These are phyloP conservation scores for Aphidius gifuensis DNA, from an alignment of 1,140 invertebrate genomes.

Conservation along the genomic window DNA sequence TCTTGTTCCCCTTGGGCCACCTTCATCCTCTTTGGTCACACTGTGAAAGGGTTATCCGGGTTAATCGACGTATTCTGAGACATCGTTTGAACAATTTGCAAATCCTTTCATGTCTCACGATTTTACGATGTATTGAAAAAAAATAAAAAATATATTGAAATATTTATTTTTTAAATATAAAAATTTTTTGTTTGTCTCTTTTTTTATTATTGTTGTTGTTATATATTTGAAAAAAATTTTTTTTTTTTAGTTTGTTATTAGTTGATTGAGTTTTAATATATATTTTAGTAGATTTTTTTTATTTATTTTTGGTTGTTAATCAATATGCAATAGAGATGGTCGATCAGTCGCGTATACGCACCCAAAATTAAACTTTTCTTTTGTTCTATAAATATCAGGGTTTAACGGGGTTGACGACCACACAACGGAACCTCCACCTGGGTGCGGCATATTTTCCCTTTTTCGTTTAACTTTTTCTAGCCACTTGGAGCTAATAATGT, in stretches of 20 bases:
- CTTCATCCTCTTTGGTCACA: conserved; percentile 10
- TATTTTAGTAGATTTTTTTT: too few relatives aligned
- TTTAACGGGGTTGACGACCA: conserved; percentile 28
- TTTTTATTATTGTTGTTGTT: neutral
- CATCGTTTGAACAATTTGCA: conserved; percentile 24
- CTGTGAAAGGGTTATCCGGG: conserved; percentile 33
- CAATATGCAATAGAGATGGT: too few relatives aligned
- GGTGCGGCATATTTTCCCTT: conserved; percentile 19
- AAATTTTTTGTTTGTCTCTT: too few relatives aligned
- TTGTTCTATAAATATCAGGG: conserved; percentile 19
- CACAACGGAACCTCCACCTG: conserved; percentile 25
- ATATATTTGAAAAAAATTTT: too few relatives aligned
- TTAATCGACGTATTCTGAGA: conserved; percentile 35
- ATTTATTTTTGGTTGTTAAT: neutral
- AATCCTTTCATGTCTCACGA: conserved; percentile 21
- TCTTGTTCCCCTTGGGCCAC: neutral
- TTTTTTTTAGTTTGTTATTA: too few relatives aligned
- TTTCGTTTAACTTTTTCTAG: neutral
- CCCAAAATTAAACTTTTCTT: conserved; percentile 17
- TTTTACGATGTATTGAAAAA: conserved; percentile 1
- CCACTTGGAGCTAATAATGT: conserved; percentile 18
- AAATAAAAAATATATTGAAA: neutral
- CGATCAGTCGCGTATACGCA: too few relatives aligned
- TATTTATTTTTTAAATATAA: neutral
- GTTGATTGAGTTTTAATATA: too few relatives aligned